Conservation (phyloP, 2,888 invertebrate species). For the Oxytorus armatus region DNA sequence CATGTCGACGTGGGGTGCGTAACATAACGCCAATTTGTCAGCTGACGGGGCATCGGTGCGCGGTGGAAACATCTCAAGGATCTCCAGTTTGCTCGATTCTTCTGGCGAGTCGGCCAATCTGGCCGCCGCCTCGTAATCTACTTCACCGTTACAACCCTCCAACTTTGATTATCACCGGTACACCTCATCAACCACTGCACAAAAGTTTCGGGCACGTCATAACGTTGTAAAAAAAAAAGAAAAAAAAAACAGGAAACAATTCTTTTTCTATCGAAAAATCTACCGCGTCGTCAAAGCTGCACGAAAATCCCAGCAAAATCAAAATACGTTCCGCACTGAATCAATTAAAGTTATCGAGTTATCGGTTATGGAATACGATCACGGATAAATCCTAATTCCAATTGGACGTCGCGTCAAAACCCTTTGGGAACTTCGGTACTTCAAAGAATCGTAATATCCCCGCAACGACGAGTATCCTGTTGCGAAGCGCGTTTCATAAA, state of each 20-base stretch:
- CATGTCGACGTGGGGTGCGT: conserved; percentile 90
- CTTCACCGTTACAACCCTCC: conserved; percentile 68
- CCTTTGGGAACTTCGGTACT: background rate
- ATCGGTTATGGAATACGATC: background rate
- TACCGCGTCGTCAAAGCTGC: background rate
- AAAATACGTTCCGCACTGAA: background rate
- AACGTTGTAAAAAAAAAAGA: too few species aligned
- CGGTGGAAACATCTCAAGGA: conserved; percentile 84
- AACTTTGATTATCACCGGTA: conserved; percentile 64
- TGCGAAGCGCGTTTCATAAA: conserved; percentile 6
- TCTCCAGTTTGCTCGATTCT: conserved; percentile 81
- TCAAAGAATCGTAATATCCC: background rate
- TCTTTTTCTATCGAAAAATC: background rate
- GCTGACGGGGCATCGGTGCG: conserved; percentile 83
- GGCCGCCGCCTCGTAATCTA: conserved; percentile 69
- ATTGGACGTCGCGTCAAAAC: background rate
- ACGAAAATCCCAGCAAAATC: background rate
- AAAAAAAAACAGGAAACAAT: conserved; percentile 1
- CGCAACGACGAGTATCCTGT: background rate
- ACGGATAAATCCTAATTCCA: background rate
- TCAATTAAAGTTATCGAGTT: background rate
- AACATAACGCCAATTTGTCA: conserved; percentile 87
- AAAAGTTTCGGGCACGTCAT: conserved; percentile 43
- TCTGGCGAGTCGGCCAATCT: conserved; percentile 69
- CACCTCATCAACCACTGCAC: conserved; percentile 65